Evolutionary conservation across 2,797 vertebrate genomes (phyloP).

Genomic region (Pteronotus mesoamericanus): DNA sequence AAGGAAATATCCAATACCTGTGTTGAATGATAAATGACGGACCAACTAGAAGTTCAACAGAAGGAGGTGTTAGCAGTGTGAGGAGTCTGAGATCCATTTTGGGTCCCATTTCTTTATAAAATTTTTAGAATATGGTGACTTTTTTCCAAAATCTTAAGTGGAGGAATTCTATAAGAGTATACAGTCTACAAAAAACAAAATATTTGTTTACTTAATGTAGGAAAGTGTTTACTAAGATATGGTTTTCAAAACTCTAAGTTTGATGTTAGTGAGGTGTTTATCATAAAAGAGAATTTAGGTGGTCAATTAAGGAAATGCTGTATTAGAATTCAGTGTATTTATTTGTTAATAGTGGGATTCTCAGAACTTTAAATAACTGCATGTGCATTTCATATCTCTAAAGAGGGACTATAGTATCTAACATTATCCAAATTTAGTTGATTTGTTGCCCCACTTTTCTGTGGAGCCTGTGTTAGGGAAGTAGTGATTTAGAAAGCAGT

Average conservation of each 20-base stretch:
- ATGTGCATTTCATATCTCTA: neutral
- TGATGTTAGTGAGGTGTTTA: neutral
- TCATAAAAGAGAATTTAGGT: neutral
- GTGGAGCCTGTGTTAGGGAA: neutral
- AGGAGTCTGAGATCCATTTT: neutral
- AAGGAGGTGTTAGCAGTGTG: too few species aligned
- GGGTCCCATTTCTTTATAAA: neutral
- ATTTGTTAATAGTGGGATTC: neutral
- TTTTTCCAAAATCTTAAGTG: neutral
- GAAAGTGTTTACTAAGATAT: neutral
- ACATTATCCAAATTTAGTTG: neutral
- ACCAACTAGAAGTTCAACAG: neutral
- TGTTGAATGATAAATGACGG: neutral
- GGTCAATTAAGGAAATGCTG: neutral
- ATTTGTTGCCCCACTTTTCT: neutral
- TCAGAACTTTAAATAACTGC: neutral
- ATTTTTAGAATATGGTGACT: neutral
- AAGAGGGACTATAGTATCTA: neutral
- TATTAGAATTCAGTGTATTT: neutral
- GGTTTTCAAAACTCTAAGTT: too few species aligned
- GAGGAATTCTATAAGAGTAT: neutral
- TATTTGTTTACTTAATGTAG: neutral
- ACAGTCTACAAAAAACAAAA: neutral
- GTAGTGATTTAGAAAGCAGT: neutral
- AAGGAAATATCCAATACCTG: neutral